Percentiles rank a stretch among this genome's conserved stretches.
Conservation (phyloP, 1,140 invertebrate species). For the Macrobrachium nipponense region DNA sequence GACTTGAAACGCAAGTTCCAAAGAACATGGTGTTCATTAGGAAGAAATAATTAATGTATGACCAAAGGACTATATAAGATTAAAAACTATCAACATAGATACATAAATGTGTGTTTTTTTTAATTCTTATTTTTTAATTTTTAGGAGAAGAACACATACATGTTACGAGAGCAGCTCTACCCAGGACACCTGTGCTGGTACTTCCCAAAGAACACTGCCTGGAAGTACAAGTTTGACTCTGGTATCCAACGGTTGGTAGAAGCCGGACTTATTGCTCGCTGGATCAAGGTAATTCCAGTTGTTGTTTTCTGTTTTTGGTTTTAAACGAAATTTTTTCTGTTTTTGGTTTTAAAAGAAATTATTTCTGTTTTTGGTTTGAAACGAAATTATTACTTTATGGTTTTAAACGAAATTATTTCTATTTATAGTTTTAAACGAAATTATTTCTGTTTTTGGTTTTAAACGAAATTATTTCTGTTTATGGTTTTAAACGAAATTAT, state of each 20-base stretch:
- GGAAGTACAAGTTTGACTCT: constrained; percentile 43
- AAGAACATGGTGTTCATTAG: too few species aligned
- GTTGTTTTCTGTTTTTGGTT: not conserved
- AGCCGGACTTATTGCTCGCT: constrained; percentile 31
- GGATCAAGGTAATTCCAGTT: constrained; percentile 31
- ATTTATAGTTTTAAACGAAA: too few species aligned
- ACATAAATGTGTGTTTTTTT: not conserved
- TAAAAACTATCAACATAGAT: not conserved
- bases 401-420: too few species aligned
- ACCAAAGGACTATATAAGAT: not conserved
- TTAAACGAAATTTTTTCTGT: too few species aligned
- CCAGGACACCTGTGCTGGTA: constrained; percentile 54
- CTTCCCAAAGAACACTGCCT: constrained; percentile 51
- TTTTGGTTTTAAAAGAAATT: too few species aligned
- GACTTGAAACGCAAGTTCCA: too few species aligned
- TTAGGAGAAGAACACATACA: constrained; percentile 26
- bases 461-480: too few species aligned
- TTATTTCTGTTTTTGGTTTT: too few species aligned
- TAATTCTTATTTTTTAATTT: not conserved
- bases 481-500: too few species aligned
- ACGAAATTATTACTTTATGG: too few species aligned
- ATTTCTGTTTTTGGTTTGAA: too few species aligned
- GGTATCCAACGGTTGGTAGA: constrained; percentile 39
- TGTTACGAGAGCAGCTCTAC: constrained; percentile 43
- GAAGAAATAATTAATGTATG: not conserved